Percentiles rank a stretch among this genome's conserved stretches.
Evolutionary conservation across 23 tunicate genomes (phyloP).

Genomic region (Trididemnum clinides): DNA sequence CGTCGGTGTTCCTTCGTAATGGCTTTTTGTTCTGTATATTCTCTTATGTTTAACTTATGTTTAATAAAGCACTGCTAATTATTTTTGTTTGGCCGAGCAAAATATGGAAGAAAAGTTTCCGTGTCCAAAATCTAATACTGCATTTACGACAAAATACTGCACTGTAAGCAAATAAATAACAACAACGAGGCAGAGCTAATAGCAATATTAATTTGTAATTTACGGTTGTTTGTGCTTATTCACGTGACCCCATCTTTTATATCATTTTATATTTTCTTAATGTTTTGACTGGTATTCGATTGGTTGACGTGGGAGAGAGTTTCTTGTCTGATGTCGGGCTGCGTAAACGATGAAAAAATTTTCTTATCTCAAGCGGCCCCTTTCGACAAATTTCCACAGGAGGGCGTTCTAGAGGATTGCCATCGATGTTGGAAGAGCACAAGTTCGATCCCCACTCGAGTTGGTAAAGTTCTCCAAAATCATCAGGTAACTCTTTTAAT

Average conservation of each 20-base stretch:
- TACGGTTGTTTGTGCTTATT: too few relatives aligned
- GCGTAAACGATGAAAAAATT: conserved; percentile 39
- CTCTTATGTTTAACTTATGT: too few relatives aligned
- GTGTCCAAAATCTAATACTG: too few relatives aligned
- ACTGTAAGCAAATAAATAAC: too few relatives aligned
- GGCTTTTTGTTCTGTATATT: too few relatives aligned
- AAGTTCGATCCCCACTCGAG: conserved; percentile 70
- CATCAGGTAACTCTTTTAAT: conserved; percentile 49
- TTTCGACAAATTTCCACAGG: conserved; percentile 68
- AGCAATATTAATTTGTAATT: too few relatives aligned
- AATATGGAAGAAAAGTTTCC: too few relatives aligned
- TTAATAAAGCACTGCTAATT: too few relatives aligned
- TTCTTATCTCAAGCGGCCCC: conserved; percentile 59
- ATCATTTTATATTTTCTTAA: neutral
- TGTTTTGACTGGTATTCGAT: neutral
- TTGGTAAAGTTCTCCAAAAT: conserved; percentile 69
- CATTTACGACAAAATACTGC: too few relatives aligned
- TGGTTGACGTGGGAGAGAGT: neutral
- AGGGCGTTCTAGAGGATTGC: conserved; percentile 71
- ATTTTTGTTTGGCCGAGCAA: too few relatives aligned
- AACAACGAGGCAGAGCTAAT: too few relatives aligned
- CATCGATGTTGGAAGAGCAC: conserved; percentile 72
- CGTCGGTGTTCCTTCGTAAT: too few relatives aligned
- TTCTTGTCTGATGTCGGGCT: neutral
- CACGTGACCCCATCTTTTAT: neutral